Base-by-base conservation (phyloP, 1,140 invertebrate genomes). In the Temnothorax longispinosus region DNA sequence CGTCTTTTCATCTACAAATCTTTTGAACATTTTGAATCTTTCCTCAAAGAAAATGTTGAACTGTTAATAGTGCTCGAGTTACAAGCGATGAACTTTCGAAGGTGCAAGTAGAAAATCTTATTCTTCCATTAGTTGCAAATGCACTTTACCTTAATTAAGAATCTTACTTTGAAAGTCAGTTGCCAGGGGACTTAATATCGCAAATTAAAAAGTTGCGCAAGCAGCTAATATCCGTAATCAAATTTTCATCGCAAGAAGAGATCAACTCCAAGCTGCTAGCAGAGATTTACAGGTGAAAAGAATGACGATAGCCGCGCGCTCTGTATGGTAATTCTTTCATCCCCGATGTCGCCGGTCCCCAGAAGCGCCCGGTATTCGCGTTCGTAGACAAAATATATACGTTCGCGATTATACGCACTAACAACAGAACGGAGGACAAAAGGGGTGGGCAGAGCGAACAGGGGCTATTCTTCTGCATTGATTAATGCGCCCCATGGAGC, bases 401-500 rank as follows among this genome's bases (percentile, higher is more conserved):
- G 80, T 75, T 84, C 80, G 80, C 80, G 80, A 84, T 84, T 84
- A 84, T 84, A 84, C 69, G 80, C 80, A 60, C 80, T 75, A 84
- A 84, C 80, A 84, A 84, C 80, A 44, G 80, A 62, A 75, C 54
- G 80, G 38, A 44, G 54, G 80, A 74, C 80, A 84, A 84, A 76
- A 71, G 71, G 80, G 80, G 80, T 84, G 80, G 54, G 54, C 13
- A 82, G 77, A 62, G 41, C 78, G 52, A 85, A 54, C 80, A 52
- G 60, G 67, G 52, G 58, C 87, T 81, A 88, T 91, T 90, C 87
- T 89, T 90, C 91, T 77, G 50, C 80, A 88, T 91, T 88, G 89
- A 92, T 92, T 91, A 92, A 92, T 91, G 81, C 89, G 56, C 54
- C 88, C 89, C 69, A 69, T 75, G 80, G 80, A 84, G 80, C 52